Conservation (phyloP, 35 echinoderm and acorn worm genomes). For the Holothuria glaberrima region DNA sequence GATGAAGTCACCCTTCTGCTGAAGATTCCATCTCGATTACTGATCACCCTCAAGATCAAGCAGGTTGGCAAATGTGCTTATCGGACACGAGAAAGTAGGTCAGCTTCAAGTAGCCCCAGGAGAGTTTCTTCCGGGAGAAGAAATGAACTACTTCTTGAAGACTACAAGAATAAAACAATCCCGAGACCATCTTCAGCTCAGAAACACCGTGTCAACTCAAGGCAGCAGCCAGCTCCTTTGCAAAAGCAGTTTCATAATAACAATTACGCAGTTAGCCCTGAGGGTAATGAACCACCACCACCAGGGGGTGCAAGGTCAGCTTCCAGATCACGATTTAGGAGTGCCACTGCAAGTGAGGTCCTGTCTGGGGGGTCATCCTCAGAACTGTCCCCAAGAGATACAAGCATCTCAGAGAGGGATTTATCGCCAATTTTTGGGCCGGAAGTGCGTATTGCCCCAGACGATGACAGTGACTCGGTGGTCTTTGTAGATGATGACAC, state of each 20-base stretch:
- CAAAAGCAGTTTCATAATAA: constrained; percentile 34
- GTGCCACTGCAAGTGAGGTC: constrained; percentile 69
- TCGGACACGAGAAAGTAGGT: constrained; percentile 71
- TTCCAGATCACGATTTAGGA: constrained; percentile 54
- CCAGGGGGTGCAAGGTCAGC: constrained; percentile 6
- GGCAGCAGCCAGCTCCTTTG: background rate
- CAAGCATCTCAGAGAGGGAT: constrained; percentile 55
- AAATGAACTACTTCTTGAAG: constrained; percentile 56
- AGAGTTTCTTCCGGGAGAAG: constrained; percentile 53
- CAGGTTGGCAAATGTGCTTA: constrained; percentile 84
- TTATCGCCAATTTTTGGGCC: constrained; percentile 53
- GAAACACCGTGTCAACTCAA: constrained; percentile 42
- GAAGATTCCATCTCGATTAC: constrained; percentile 92
- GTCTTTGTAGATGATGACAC: constrained; percentile 87
- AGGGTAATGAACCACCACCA: background rate
- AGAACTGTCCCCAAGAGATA: constrained; percentile 64
- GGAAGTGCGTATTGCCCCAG: constrained; percentile 54
- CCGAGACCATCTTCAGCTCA: constrained; percentile 58
- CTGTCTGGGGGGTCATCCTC: constrained; percentile 61
- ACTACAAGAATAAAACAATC: constrained; percentile 54
- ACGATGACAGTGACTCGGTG: constrained; percentile 72
- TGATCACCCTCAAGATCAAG: constrained; percentile 90
- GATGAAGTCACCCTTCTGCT: constrained; percentile 94
- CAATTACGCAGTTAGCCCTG: constrained; percentile 41
- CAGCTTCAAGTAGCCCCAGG: constrained; percentile 68